Percentiles rank a stretch among this genome's conserved stretches.
These are phyloP conservation scores for Heloderma charlesbogerti DNA, from an alignment of 2,113 vertebrate species.

Conservation along the genomic window DNA sequence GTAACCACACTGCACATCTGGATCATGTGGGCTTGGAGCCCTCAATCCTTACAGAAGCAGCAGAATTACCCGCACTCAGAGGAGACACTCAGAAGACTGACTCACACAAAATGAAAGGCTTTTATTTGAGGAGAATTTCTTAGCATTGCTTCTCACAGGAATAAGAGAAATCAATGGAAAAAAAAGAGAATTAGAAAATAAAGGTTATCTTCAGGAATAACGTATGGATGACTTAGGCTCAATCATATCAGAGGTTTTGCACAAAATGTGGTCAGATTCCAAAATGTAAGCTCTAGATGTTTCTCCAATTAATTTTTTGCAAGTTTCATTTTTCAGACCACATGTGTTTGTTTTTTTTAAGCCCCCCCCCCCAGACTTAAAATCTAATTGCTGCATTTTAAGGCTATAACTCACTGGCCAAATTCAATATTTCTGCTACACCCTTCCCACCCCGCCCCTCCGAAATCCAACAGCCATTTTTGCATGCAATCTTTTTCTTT, in stretches of 20 bases:
- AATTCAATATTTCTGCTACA: not conserved
- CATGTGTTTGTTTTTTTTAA: not conserved
- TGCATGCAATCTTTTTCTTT: not conserved
- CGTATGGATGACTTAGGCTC: too few relatives aligned
- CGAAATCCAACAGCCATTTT: not conserved
- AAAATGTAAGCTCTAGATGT: not conserved
- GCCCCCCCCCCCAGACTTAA: not conserved
- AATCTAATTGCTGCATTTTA: not conserved
- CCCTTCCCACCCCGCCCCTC: not conserved
- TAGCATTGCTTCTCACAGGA: too few relatives aligned
- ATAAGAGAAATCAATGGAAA: too few relatives aligned
- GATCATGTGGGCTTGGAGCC: not conserved
- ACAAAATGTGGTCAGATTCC: not conserved
- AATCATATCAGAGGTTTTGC: too few relatives aligned
- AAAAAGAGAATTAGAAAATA: too few relatives aligned
- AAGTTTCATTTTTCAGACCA: too few relatives aligned
- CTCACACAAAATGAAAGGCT: too few relatives aligned
- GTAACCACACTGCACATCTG: not conserved
- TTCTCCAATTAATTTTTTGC: not conserved
- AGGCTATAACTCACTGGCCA: not conserved
- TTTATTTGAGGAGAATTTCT: too few relatives aligned
- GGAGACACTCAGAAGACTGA: too few relatives aligned
- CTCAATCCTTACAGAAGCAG: not conserved
- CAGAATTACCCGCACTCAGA: not conserved
- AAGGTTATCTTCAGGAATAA: too few relatives aligned